Conservation (phyloP, 2,888 invertebrate species). For the Spisula solida region DNA sequence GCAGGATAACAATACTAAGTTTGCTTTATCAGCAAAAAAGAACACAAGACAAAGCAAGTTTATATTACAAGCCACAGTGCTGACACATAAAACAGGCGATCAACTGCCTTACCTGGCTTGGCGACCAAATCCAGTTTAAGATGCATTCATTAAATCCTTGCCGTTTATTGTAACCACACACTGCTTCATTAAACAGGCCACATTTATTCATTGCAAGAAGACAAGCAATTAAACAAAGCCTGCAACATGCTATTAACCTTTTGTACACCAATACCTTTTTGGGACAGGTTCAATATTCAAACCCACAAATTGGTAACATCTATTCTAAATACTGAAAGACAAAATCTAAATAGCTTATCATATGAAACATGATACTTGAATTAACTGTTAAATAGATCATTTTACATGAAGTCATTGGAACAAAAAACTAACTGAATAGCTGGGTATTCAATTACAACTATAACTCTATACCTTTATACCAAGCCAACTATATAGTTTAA, state of each 20-base stretch:
- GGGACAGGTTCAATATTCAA: constrained; percentile 12
- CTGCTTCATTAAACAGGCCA: background rate
- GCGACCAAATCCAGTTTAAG: background rate
- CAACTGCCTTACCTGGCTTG: background rate
- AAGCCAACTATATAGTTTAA: background rate
- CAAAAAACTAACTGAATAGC: background rate
- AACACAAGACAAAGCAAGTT: background rate
- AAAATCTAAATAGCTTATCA: background rate
- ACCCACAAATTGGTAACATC: background rate
- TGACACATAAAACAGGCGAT: too few species aligned
- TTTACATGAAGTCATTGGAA: constrained; percentile 7
- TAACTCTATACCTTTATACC: background rate
- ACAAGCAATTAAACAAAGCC: background rate
- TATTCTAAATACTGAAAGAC: background rate
- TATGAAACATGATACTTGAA: background rate
- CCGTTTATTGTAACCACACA: background rate
- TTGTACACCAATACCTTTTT: background rate
- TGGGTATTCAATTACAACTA: background rate
- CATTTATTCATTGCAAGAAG: background rate
- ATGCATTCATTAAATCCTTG: background rate
- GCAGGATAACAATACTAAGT: background rate
- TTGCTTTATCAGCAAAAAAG: background rate
- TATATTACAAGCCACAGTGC: too few species aligned
- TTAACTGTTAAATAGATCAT: background rate
- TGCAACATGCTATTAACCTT: background rate